Conservation (phyloP, 2,113 vertebrate species). For the Bos javanicus region DNA sequence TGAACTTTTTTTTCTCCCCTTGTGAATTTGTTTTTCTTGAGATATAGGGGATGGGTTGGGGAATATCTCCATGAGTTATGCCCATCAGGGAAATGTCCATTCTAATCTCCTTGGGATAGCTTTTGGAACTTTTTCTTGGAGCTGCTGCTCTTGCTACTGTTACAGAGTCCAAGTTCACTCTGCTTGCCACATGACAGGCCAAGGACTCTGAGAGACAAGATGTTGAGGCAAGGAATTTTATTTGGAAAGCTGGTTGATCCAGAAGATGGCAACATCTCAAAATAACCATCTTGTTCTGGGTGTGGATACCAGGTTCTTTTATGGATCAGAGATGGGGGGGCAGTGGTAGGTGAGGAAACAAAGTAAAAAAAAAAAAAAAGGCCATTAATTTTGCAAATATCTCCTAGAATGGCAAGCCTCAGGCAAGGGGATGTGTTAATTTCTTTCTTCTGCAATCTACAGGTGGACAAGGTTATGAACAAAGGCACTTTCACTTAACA, state of each 20-base stretch:
- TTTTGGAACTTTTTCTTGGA: constrained; percentile 65
- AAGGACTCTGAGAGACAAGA: neutral
- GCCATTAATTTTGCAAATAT: neutral
- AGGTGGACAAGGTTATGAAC: neutral
- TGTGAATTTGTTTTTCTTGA: constrained; percentile 57
- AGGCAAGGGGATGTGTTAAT: neutral
- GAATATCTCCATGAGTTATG: neutral
- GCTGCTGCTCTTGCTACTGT: neutral
- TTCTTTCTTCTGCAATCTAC: neutral
- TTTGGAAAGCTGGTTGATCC: neutral
- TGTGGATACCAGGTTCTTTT: neutral
- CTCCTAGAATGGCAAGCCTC: neutral
- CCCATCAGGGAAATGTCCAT: neutral
- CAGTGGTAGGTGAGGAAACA: neutral
- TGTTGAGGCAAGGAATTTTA: neutral
- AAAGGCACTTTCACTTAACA: neutral
- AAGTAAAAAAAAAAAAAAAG: neutral
- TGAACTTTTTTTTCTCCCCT: neutral
- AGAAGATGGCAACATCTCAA: neutral
- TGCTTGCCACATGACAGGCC: neutral
- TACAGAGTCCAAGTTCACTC: neutral
- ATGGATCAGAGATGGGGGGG: neutral
- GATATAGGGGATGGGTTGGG: neutral
- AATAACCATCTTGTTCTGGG: neutral
- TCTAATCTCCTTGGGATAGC: constrained; percentile 46